Conservation (phyloP, 2,888 invertebrate species). For the Meghimatium bilineatum region DNA sequence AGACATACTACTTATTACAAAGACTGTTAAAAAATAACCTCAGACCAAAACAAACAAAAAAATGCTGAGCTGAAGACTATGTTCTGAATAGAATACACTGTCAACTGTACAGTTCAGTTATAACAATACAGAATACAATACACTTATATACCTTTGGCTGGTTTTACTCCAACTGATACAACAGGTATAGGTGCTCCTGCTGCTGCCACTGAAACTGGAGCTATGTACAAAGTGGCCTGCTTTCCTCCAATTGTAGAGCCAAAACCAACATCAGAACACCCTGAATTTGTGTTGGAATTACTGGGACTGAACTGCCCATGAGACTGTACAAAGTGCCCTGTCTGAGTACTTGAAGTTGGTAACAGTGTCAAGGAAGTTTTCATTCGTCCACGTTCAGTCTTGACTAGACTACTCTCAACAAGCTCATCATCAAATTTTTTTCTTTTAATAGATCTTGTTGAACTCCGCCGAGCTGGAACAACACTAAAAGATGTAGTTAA, state of each 20-base stretch:
- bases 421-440: slow-evolving; percentile 97
- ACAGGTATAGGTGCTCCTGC: background rate
- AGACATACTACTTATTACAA: no score
- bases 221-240: background rate
- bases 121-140: no score
- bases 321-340: slow-evolving; percentile 15
- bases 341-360: background rate
- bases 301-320: background rate
- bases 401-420: slow-evolving; percentile 90
- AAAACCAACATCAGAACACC: background rate
- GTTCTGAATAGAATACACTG: no score
- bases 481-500: slow-evolving; percentile 16
- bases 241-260: background rate
- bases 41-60: no score
- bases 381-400: slow-evolving; percentile 67
- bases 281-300: background rate
- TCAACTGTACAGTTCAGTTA: no score
- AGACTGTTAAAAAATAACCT: no score
- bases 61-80: no score
- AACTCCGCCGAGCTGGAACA: slow-evolving; percentile 49
- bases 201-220: background rate
- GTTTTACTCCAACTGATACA: background rate
- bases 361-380: background rate
- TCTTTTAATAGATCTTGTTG: slow-evolving; percentile 89
- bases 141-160: background rate